A percentile compares a stretch with the other conserved stretches of the same genome.
phyloP scores from a whole-genome alignment of 2,888 invertebrate species.

The Acholoe squamosa region DNA sequence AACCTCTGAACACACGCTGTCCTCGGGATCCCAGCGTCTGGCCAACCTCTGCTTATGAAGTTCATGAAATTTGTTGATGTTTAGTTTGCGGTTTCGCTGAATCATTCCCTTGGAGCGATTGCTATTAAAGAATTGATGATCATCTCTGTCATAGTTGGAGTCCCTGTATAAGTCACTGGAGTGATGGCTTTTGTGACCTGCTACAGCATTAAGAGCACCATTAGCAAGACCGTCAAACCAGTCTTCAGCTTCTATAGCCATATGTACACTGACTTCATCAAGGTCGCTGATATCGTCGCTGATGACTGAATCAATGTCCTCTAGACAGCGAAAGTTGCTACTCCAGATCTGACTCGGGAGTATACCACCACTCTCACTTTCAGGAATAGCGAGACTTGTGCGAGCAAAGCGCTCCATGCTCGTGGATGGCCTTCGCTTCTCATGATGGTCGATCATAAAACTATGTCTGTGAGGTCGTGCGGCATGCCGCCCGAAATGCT shows the following conservation, averaged over 20 bases:
- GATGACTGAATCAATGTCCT: constrained; percentile 53
- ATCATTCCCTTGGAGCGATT: background rate
- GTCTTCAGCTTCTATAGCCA: constrained; percentile 54
- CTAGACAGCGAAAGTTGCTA: background rate
- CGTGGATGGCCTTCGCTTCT: background rate
- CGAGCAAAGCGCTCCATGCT: constrained; percentile 49
- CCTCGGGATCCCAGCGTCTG: constrained; percentile 42
- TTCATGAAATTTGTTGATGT: constrained; percentile 50
- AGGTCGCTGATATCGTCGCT: constrained; percentile 54
- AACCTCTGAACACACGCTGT: constrained; percentile 56
- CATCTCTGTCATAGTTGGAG: background rate
- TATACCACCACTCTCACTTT: too few relatives aligned
- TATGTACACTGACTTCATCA: constrained; percentile 55
- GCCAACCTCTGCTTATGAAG: constrained; percentile 33
- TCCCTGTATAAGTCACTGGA: background rate
- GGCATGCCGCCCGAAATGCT: background rate
- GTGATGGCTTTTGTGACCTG: background rate
- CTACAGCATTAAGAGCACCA: background rate
- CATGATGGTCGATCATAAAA: constrained; percentile 50
- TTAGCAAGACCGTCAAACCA: constrained; percentile 45
- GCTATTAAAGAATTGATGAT: background rate
- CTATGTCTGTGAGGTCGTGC: constrained; percentile 15
- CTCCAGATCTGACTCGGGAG: background rate
- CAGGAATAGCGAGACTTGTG: background rate
- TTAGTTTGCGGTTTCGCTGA: constrained; percentile 44